Base-by-base conservation (phyloP, 2,797 vertebrate genomes). In the Neosilurus hyrtlii region DNA sequence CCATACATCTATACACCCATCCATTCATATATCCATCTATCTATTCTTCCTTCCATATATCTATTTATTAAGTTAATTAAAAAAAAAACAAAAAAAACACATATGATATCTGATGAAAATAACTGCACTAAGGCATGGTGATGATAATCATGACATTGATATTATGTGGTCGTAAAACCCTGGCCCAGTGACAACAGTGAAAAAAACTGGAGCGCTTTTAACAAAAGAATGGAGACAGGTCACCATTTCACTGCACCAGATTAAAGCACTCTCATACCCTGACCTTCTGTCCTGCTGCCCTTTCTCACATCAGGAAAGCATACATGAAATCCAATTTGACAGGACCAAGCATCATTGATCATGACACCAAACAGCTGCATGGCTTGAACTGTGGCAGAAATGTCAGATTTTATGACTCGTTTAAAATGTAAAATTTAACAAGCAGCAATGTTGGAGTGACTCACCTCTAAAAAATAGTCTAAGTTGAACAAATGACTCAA, bases 361-460 rank as follows among this genome's bases (percentile, higher is more conserved):
- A 24, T 52, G 49, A 52, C 49, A 52, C 14, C n/a, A 72, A 72
- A 26, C 2, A 71, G 14, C 24, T 20, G 22, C 11, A 12, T 52
- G 43, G 70, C 49, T 72, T 52, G 67, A 14, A 56, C 54, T 56
- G 54, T 68, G 66, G 43, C 68, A 72, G 52, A 72, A 52, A 52
- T 14, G 43, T 72, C 49, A 24, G 2, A 51, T 71, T 49, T 43
- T 22, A 43, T 37, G 4, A 71, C 15, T 24, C 11, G 2, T 51
- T 71, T 71, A 15, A n/a, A 51, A 71, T 2, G 22, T 70, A 9
- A 51, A 51, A 51, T n/a, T 70, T 51, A n/a, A 51, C 43, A 51
- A 71, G 68, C 68, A 51, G 43, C 43, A 71, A 1, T 24, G 68
- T 51, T 71, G 43, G 37, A 49, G 67, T 22, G 67, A 22, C 10